A percentile compares a stretch with the other conserved stretches of the same genome.
Evolutionary conservation across 1,140 invertebrate species (phyloP).

Genomic region (Hormaphis cornu): DNA sequence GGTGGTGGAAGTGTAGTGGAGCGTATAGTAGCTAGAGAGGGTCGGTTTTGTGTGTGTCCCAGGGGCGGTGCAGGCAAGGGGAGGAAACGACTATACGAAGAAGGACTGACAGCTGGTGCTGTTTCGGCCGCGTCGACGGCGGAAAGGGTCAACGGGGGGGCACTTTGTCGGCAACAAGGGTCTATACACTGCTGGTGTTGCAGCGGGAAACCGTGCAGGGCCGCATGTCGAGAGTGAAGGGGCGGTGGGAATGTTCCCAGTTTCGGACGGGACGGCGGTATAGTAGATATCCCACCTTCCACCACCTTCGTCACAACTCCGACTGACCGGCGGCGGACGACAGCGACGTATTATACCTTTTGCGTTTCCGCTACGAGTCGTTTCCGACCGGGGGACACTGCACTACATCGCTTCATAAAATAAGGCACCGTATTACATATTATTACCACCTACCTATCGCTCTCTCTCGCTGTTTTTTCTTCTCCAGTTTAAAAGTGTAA

Average conservation of each 20-base stretch:
- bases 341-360: slow-evolving; percentile 8
- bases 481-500: too few species aligned
- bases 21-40: neutral
- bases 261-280: slow-evolving; percentile 14
- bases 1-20: neutral
- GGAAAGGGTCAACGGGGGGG: neutral
- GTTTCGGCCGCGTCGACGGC: slow-evolving; percentile 13
- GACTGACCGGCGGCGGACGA: neutral
- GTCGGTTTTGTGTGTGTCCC: slow-evolving; percentile 9
- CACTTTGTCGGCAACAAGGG: slow-evolving; percentile 24
- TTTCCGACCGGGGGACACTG: too few species aligned
- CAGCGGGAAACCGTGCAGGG: neutral
- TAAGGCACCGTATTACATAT: too few species aligned
- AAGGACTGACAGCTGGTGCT: slow-evolving; percentile 25
- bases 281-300: slow-evolving; percentile 7
- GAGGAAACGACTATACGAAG: slow-evolving; percentile 21
- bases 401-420: too few species aligned
- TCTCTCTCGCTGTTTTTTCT: too few species aligned
- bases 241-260: slow-evolving; percentile 1
- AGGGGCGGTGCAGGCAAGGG: neutral
- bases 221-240: neutral
- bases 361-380: neutral
- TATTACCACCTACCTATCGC: too few species aligned
- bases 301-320: neutral
- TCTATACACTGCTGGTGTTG: neutral